Percentiles rank a stretch among this genome's conserved stretches.
Conservation (phyloP, 2,113 vertebrate species). For the Salvator merianae region DNA sequence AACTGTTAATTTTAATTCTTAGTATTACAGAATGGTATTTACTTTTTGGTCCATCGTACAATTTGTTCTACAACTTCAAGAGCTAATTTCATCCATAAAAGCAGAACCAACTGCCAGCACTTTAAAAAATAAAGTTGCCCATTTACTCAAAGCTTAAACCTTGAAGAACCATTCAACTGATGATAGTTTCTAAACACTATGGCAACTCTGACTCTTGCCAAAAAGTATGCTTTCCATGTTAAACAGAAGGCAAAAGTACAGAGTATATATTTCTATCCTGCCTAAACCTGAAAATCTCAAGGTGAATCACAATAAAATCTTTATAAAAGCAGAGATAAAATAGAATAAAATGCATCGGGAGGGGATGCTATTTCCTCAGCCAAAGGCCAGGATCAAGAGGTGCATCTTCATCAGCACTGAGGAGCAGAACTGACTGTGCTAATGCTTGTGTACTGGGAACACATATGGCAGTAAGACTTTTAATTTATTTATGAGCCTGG, state of each 20-base stretch:
- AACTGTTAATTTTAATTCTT: background rate
- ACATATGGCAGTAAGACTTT: background rate
- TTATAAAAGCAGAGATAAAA: too few relatives aligned
- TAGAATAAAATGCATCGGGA: too few relatives aligned
- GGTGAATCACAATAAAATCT: too few relatives aligned
- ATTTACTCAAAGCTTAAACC: background rate
- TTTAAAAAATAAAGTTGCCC: background rate
- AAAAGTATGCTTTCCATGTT: background rate
- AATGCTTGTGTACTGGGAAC: background rate
- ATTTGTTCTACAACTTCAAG: background rate
- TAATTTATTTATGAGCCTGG: background rate
- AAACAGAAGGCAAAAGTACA: too few relatives aligned
- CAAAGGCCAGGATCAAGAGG: too few relatives aligned
- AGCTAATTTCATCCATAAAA: background rate
- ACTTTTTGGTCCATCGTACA: background rate
- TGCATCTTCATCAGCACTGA: too few relatives aligned
- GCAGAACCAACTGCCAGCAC: background rate
- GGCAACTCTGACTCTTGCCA: background rate
- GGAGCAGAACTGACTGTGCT: background rate
- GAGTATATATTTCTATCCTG: too few relatives aligned
- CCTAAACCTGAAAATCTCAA: too few relatives aligned
- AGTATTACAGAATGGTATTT: too few relatives aligned
- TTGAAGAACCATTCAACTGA: background rate
- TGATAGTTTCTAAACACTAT: background rate
- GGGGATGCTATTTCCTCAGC: too few relatives aligned